Conservation (phyloP, 2,888 invertebrate genomes). For the Tipula helvola region DNA sequence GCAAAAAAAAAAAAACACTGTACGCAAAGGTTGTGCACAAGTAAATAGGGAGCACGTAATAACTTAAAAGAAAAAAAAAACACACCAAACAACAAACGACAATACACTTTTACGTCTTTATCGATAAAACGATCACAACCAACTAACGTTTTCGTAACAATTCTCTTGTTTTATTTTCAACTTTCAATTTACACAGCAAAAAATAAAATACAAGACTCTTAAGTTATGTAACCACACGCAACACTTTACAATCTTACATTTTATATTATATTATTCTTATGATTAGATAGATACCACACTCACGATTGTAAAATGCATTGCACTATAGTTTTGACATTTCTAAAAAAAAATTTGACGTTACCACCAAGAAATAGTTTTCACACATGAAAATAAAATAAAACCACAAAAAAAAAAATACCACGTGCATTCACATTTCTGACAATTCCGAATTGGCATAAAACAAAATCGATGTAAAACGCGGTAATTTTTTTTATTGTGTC, state of each 20-base stretch:
- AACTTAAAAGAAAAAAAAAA: background rate
- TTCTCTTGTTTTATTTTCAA: background rate
- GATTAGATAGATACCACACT: background rate
- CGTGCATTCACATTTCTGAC: background rate
- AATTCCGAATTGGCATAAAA: background rate
- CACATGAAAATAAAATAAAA: background rate
- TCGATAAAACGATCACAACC: background rate
- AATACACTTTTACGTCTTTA: background rate
- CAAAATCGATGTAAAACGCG: background rate
- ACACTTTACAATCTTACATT: background rate
- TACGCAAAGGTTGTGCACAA: background rate
- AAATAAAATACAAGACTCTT: background rate
- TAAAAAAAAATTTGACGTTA: background rate
- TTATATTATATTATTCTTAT: background rate
- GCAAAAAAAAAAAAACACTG: background rate
- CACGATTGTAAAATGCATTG: background rate
- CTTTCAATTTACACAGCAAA: background rate
- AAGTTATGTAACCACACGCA: background rate
- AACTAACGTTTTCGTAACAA: background rate
- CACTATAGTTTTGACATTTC: background rate
- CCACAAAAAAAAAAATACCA: background rate
- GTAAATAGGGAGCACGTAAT: background rate
- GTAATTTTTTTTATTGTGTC: background rate
- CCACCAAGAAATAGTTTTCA: background rate
- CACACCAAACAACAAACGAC: background rate